Conservation (phyloP, 2,888 invertebrate genomes). For the Tetranychus truncatus region DNA sequence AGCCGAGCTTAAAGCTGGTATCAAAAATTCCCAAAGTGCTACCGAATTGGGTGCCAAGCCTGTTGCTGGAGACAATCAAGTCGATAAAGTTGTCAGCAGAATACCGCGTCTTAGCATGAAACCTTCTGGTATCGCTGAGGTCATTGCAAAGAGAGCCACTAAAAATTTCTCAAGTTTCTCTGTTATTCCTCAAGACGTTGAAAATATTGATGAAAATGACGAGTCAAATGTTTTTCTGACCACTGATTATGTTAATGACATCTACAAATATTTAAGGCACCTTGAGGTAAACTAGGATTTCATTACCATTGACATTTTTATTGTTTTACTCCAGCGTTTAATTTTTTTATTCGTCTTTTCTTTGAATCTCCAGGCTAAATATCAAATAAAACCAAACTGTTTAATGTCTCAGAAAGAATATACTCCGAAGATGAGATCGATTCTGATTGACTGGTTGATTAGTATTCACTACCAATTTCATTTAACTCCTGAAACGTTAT, state of each 20-base stretch:
- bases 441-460: slow-evolving; percentile 80
- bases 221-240: slow-evolving; percentile 55
- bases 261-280: slow-evolving; percentile 58
- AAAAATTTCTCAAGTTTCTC: neutral
- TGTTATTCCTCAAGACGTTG: slow-evolving; percentile 26
- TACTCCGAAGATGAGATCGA: slow-evolving; percentile 65
- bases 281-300: slow-evolving; percentile 41
- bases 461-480: slow-evolving; percentile 75
- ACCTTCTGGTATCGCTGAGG: neutral
- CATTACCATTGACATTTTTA: neutral
- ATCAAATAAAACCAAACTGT: slow-evolving; percentile 27
- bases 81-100: neutral
- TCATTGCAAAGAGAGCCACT: neutral
- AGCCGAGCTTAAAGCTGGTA: neutral
- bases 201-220: slow-evolving; percentile 54
- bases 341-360: too few relatives aligned
- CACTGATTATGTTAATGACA: slow-evolving; percentile 68
- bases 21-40: neutral
- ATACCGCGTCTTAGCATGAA: slow-evolving; percentile 2
- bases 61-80: neutral
- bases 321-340: too few relatives aligned
- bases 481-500: slow-evolving; percentile 67
- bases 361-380: slow-evolving; percentile 15
- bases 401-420: slow-evolving; percentile 34
- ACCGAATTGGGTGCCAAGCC: neutral